Evolutionary conservation across 2,797 vertebrate species (phyloP).

Genomic region (Centroberyx gerrardi): DNA sequence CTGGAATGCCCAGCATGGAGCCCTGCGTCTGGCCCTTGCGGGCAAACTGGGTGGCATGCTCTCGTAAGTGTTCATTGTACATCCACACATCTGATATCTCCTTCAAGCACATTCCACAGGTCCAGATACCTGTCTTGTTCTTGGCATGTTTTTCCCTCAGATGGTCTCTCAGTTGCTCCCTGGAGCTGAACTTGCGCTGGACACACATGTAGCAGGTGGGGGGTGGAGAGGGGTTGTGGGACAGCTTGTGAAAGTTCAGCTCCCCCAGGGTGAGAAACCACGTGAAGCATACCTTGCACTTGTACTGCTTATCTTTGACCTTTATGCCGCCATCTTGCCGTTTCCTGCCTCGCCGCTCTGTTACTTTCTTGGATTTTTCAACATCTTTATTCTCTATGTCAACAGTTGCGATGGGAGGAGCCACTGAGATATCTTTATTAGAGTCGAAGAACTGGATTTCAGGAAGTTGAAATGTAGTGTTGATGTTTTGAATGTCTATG

Average conservation of each 20-base stretch:
- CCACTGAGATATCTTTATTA: constrained; percentile 80
- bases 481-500: constrained; percentile 88
- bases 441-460: constrained; percentile 88
- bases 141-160: constrained; percentile 95
- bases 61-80: constrained; percentile 98
- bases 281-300: constrained; percentile 97
- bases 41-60: constrained; percentile 96
- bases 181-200: constrained; percentile 96
- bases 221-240: constrained; percentile 95
- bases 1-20: constrained; percentile 88
- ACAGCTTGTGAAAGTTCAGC: constrained; percentile 96
- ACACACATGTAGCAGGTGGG: constrained; percentile 99
- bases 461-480: constrained; percentile 88
- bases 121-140: constrained; percentile 95
- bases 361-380: constrained; percentile 79
- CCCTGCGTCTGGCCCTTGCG: constrained; percentile 92
- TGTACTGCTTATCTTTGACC: constrained; percentile 93
- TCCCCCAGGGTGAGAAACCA: constrained; percentile 95
- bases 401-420: constrained; percentile 49
- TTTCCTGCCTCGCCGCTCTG: constrained; percentile 82
- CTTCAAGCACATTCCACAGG: constrained; percentile 98
- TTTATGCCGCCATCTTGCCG: constrained; percentile 85
- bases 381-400: constrained; percentile 72
- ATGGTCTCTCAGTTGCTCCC: constrained; percentile 95
- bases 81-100: constrained; percentile 98